Base-by-base conservation (phyloP, 2,797 vertebrate species). In the Varecia variegata region DNA sequence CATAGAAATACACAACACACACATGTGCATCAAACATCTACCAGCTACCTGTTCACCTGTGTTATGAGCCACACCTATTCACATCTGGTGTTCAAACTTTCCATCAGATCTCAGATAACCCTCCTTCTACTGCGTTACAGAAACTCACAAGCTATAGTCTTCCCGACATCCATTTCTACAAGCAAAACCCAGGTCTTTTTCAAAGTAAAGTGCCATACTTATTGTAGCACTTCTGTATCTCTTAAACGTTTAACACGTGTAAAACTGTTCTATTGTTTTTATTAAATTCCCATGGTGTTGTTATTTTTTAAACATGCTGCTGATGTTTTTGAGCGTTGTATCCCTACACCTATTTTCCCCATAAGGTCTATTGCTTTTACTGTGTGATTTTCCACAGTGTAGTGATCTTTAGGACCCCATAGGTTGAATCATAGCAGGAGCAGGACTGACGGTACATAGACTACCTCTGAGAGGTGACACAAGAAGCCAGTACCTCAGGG, bases 1-100 rank as follows among this genome's bases (percentile, higher is more conserved):
- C 2, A 2, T 17, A 65, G 8, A 10, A 58, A 47, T 11, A 23
- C 15, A 74, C 20, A 73, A 50, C 15, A 62, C 45, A 76, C 7
- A 50, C 2, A 2, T 0, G 0, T 1, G 20, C 54, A 40, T 54
- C 23, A 52, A 35, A 65, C 2, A 15, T 45, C 45, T 3, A 23
- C 5, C 32, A 43, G n/a, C 43, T 7, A 27, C 60, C 43, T 74
- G 25, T 25, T 30, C 43, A 14, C 20, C 1, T 43, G 11, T 47
- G 14, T 71, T 30, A 40, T 0, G 1, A 73, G 47, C 35, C 35
- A 35, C 4, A 14, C 1, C n/a, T 6, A 14, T 11, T 54, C 13
- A 30, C 15, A 76, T 1, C 21, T 20, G 25, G 25, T 40, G 20
- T 45, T 32, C 45, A n/a, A 74, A 87, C 23, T 73, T 87, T 40